Evolutionary conservation across 30 jellyfish, hydroid and myxozoan genomes (phyloP).

Genomic region (Catostylus mosaicus): DNA sequence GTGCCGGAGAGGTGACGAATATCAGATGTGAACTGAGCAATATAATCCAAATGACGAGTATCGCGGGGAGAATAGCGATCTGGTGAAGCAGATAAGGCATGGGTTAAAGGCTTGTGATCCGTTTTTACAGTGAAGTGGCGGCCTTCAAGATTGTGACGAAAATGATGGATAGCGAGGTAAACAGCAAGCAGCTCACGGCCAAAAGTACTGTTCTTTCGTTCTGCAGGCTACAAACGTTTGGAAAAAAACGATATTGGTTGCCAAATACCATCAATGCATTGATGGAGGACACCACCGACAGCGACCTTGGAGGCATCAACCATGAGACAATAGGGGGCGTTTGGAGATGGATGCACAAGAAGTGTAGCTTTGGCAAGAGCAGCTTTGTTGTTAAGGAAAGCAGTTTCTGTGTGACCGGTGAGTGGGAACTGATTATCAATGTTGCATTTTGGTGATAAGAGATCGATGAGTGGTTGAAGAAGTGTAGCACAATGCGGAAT

Average conservation of each 20-base stretch:
- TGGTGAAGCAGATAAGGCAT: conserved; percentile 34
- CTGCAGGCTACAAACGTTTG: background rate
- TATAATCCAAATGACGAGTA: background rate
- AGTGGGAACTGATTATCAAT: background rate
- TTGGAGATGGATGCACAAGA: conserved; percentile 9
- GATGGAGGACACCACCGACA: conserved; percentile 57
- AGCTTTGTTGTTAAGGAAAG: background rate
- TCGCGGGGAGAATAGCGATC: conserved; percentile 6
- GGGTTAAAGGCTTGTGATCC: conserved; percentile 61
- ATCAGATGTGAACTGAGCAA: conserved; percentile 50
- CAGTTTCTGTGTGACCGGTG: background rate
- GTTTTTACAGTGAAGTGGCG: conserved; percentile 39
- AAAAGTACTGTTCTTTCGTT: conserved; percentile 10
- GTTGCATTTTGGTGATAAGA: conserved; percentile 1
- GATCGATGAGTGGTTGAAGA: conserved; percentile 4
- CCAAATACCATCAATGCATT: conserved; percentile 31
- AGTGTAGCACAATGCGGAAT: conserved; percentile 10
- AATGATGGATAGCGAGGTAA: conserved; percentile 38
- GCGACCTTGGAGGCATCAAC: conserved; percentile 63
- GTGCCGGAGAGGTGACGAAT: conserved; percentile 37
- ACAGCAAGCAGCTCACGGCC: conserved; percentile 30
- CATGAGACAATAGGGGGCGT: conserved; percentile 40
- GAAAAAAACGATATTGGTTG: conserved; percentile 38
- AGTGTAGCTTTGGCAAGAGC: conserved; percentile 14
- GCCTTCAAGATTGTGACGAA: conserved; percentile 32